Conservation (phyloP, 2,888 invertebrate species). For the Lithodes maja region DNA sequence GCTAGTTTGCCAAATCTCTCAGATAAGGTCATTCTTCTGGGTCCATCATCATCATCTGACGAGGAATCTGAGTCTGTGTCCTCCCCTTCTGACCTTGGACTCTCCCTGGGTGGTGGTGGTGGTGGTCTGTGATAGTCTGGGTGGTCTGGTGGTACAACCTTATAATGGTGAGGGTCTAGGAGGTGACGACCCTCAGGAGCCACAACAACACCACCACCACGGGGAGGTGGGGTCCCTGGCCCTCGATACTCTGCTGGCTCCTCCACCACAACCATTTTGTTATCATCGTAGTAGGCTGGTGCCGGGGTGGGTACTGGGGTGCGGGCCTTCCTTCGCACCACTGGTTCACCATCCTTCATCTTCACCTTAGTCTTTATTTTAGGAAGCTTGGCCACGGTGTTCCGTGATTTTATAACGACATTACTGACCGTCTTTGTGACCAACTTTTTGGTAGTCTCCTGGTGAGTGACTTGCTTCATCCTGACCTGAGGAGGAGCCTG, state of each 20-base stretch:
- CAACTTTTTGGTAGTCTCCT: constrained; percentile 66
- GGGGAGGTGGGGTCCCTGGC: constrained; percentile 53
- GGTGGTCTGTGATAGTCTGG: constrained; percentile 58
- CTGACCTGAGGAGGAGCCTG: constrained; percentile 38
- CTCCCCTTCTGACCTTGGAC: constrained; percentile 73
- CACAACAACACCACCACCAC: neutral
- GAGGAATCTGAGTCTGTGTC: constrained; percentile 79
- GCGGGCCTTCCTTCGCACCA: constrained; percentile 55
- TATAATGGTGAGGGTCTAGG: constrained; percentile 62
- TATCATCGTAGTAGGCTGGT: constrained; percentile 45
- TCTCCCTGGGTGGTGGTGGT: constrained; percentile 59
- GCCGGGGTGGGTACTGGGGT: constrained; percentile 38
- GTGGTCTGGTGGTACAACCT: constrained; percentile 62
- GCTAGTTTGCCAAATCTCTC: constrained; percentile 94
- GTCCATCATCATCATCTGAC: constrained; percentile 77
- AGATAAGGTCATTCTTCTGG: constrained; percentile 83
- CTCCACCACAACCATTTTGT: constrained; percentile 45
- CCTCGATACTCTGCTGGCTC: constrained; percentile 55
- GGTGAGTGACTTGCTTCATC: constrained; percentile 59
- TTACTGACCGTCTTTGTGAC: constrained; percentile 68
- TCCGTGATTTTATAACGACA: constrained; percentile 57
- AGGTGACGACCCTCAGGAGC: constrained; percentile 57
- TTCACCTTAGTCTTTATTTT: constrained; percentile 62
- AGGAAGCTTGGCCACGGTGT: constrained; percentile 36
- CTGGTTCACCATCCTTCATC: constrained; percentile 54